These are phyloP conservation scores for Shargacucullia verbasci DNA, from an alignment of 2,888 invertebrate genomes.

Conservation along the genomic window DNA sequence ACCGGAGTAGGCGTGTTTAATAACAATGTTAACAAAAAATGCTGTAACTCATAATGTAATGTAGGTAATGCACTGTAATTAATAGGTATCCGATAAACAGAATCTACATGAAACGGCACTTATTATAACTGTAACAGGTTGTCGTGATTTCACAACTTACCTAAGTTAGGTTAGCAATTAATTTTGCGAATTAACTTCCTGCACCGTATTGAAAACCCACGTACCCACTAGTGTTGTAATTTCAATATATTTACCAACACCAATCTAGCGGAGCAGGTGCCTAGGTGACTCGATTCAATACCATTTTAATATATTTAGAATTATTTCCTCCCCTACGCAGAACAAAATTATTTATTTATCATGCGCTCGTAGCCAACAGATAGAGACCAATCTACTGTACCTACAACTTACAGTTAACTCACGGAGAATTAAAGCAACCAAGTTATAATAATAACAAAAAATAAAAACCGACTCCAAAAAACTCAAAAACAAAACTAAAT, in stretches of 20 bases:
- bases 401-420: neutral
- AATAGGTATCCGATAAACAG: slow-evolving; percentile 34
- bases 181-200: slow-evolving; percentile 51
- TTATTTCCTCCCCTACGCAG: neutral
- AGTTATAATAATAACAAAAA: no score
- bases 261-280: slow-evolving; percentile 4
- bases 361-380: neutral
- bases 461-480: no score
- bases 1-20: slow-evolving; percentile 33
- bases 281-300: slow-evolving; percentile 13
- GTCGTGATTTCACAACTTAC: slow-evolving; percentile 39
- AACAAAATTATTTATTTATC: no score
- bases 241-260: slow-evolving; percentile 21
- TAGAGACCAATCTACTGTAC: neutral
- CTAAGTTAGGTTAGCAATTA: slow-evolving; percentile 46
- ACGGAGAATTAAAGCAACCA: neutral
- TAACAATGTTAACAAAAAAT: slow-evolving; percentile 26
- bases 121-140: slow-evolving; percentile 36
- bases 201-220: slow-evolving; percentile 38
- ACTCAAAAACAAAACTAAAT: no score
- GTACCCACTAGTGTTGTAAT: slow-evolving; percentile 38
- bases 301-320: slow-evolving; percentile 2
- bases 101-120: slow-evolving; percentile 37
- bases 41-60: slow-evolving; percentile 5
- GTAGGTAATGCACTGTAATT: slow-evolving; percentile 28